These are phyloP conservation scores for Sebastes diploproa DNA, from an alignment of 2,797 vertebrate species.

Conservation along the genomic window DNA sequence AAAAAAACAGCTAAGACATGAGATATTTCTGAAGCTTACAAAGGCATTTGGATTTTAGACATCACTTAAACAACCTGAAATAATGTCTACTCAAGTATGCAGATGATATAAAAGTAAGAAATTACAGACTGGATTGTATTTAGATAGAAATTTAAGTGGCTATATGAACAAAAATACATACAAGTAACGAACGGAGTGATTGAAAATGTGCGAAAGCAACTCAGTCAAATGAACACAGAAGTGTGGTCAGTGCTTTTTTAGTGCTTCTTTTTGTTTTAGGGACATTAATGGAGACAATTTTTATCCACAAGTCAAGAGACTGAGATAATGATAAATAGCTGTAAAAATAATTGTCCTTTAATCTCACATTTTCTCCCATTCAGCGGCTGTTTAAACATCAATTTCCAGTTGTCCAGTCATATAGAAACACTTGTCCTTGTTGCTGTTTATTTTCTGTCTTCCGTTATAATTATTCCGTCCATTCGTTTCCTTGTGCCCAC, in stretches of 20 bases:
- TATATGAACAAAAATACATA: background rate
- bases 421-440: conserved; percentile 20
- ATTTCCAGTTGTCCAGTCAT: background rate
- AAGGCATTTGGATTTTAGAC: conserved; percentile 58
- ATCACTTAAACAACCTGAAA: conserved; percentile 47
- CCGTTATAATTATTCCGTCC: conserved; percentile 5
- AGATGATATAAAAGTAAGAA: conserved; percentile 56
- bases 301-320: conserved; percentile 50
- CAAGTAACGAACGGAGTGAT: background rate
- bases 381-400: background rate
- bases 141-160: background rate
- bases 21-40: conserved; percentile 32
- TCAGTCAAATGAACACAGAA: conserved; percentile 18
- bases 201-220: conserved; percentile 23
- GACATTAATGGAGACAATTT: conserved; percentile 41
- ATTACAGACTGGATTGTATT: conserved; percentile 30
- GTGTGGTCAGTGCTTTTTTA: conserved; percentile 61
- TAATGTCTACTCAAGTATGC: conserved; percentile 46
- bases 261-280: conserved; percentile 53
- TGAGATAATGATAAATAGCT: conserved; percentile 56
- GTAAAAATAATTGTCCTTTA: conserved; percentile 72
- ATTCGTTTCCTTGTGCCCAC: conserved; percentile 22
- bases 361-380: conserved; percentile 32
- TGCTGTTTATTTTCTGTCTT: background rate
- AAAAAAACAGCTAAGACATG: background rate